Base-by-base conservation (phyloP, 1,140 invertebrate species). In the Asbolus verrucosus region DNA sequence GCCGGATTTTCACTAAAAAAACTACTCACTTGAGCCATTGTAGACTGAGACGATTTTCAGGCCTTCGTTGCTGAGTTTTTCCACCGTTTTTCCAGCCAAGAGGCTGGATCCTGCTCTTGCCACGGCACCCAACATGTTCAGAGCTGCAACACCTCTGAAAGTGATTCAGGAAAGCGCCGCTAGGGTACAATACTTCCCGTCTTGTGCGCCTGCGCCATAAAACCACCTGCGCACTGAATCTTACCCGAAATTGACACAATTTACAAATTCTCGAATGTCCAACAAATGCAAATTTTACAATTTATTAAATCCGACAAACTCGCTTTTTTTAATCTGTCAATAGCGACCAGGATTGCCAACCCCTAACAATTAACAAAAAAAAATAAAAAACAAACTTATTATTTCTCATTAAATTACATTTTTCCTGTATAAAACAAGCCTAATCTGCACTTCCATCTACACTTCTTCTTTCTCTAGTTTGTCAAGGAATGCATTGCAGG, bases 401-500 rank as follows among this genome's bases (percentile, higher is more conserved):
- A n/a, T n/a, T n/a, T n/a, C n/a, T n/a, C n/a, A n/a, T n/a, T n/a
- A n/a, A n/a, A n/a, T n/a, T n/a, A n/a, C n/a, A n/a, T n/a, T n/a
- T n/a, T n/a, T n/a, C n/a, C n/a, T n/a, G n/a, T n/a, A 27, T 36
- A 36, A 36, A 36, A 36, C 6, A 36, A n/a, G n/a, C n/a, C n/a
- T n/a, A n/a, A n/a, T n/a, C n/a, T n/a, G n/a, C n/a, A n/a, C n/a
- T n/a, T n/a, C n/a, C n/a, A n/a, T n/a, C n/a, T 36, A 36, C 33
- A 62, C 1, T 38, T 62, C 16, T 8, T 14, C 36, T 36, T 36
- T 38, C 6, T 33, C 18, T 39, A 65, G 16, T 13, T 16, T 41
- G 41, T 91, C 84, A 50, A 92, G 79, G 79, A 93, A 92, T 71
- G 84, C 85, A 70, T 84, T 82, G 74, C 90, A 89, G 66, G 88